A percentile compares a stretch with the other conserved stretches of the same genome.
Evolutionary conservation across 2,888 invertebrate species (phyloP).

Genomic region (Thera obeliscata): DNA sequence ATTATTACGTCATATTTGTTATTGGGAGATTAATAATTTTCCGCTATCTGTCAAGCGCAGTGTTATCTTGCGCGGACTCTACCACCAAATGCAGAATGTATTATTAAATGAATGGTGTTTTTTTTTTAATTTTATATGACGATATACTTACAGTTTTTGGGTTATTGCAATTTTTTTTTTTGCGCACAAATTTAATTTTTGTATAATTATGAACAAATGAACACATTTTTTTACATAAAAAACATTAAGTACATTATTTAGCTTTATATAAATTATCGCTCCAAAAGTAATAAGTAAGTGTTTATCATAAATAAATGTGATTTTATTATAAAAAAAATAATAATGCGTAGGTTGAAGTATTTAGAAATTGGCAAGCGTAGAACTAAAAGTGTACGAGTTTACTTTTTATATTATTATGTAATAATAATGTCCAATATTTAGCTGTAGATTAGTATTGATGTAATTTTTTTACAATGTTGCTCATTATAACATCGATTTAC

Average conservation of each 20-base stretch:
- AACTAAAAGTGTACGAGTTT: conserved; percentile 56
- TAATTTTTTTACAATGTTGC: conserved; percentile 50
- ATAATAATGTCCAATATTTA: conserved; percentile 43
- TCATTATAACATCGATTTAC: conserved; percentile 77
- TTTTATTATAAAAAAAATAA: conserved; percentile 47
- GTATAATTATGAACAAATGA: conserved; percentile 2
- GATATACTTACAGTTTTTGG: conserved; percentile 12
- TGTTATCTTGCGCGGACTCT: background rate
- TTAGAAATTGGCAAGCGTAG: conserved; percentile 43
- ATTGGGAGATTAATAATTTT: too few relatives aligned
- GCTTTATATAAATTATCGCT: conserved; percentile 36
- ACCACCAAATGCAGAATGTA: conserved; percentile 48
- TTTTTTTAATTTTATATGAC: conserved; percentile 37
- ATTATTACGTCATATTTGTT: too few relatives aligned
- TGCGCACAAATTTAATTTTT: conserved; percentile 1
- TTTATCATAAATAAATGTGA: conserved; percentile 60
- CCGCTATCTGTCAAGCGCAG: too few relatives aligned
- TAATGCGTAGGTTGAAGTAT: conserved; percentile 41
- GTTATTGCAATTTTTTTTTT: conserved; percentile 14
- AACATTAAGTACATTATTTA: conserved; percentile 21
- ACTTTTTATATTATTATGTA: conserved; percentile 41
- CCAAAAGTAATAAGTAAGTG: conserved; percentile 36
- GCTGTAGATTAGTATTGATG: conserved; percentile 30
- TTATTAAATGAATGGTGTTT: conserved; percentile 14
- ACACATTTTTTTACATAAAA: conserved; percentile 1